Evolutionary conservation across 2,888 invertebrate species (phyloP), one percentile per base, ranked within the genome.

Genomic region (Luperina testacea): DNA sequence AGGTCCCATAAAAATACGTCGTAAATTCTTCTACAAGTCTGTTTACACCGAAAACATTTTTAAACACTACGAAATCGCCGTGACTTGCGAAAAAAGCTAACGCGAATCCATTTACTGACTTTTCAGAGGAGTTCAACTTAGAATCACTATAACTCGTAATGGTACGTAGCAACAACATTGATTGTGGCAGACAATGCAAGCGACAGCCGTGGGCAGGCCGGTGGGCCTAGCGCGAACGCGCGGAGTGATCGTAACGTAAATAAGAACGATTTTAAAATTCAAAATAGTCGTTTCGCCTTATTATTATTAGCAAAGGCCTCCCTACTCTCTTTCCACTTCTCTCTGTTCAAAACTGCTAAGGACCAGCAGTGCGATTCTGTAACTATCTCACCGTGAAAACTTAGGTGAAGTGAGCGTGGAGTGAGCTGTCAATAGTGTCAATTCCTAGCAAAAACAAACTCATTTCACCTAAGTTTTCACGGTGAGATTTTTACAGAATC

Each of bases 151-250:
- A 13, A 8, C 38, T 74, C n/a, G 5, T 45, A 42, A 38, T 65
- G 8, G 15, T 53, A 48, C 6, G 59, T 42, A 61, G 68, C 38
- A 78, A 70, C 6, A 73, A 61, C 53, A 78, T 82, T 59, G 65
- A 83, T 78, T 76, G 48, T 24, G 38, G 17, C 53, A 75, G 67
- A 76, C 70, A 81, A 81, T 81, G 71, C 45, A 13, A 13, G 20
- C 11, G 67, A 71, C 61, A 53, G 81, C 27, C 32, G 53, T 53
- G 61, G 53, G 45, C 57, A 51, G 45, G 17, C 51, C 17, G n/a
- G 71, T 11, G 7, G 7, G 71, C 13, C 63, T 20, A 7, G 11
- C 2, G n/a, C 11, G 11, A 38, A n/a, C n/a, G n/a, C 38, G 38
- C 38, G 61, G n/a, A 71, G n/a, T 11, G 6, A 51, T 53, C 38